Evolutionary conservation across 2,888 invertebrate species (phyloP), one percentile per base, ranked within the genome.

Genomic region (Leistus spinibarbis): DNA sequence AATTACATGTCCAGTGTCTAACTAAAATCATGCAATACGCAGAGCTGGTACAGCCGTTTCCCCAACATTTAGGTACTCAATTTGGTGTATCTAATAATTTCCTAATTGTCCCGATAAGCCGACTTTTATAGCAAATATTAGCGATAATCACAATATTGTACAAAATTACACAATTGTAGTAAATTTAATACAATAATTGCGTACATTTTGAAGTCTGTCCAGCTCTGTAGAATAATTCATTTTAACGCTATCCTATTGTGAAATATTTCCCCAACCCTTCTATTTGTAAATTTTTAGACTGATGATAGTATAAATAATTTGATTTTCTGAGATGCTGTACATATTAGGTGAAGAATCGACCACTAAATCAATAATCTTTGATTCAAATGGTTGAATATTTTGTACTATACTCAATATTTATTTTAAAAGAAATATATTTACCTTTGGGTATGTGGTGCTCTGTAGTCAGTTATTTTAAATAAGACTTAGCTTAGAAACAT

Each of bases 371-470:
- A 60, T 10, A 40, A 40, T 40, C 5, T 40, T n/a, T 40, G 40
- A 40, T 19, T 60, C 60, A 60, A 60, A 60, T 60, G 60, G 63
- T 72, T 72, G 72, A 72, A 72, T 72, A 72, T 72, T 72, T 72
- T 72, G 57, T 72, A 72, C 72, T 24, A 72, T 72, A 72, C 72
- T 72, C 72, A 72, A 72, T 71, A 57, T 72, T 72, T 65, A 68
- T 65, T 72, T 72, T 72, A 64, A 66, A 71, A 60, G 19, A 60
- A 65, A 72, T 72, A 56, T 72, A 72, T 72, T 72, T 72, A 65
- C 72, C 66, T 64, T 72, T 72, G 72, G 72, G 72, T 72, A 72
- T 72, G 56, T 57, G 72, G 72, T 72, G 72, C 72, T 72, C 72
- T 40, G 66, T 72, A 72, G 65, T 56, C 72, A 64, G 65, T 72